Evolutionary conservation across 2,888 invertebrate genomes (phyloP).

Genomic region (Cotesia congregata): DNA sequence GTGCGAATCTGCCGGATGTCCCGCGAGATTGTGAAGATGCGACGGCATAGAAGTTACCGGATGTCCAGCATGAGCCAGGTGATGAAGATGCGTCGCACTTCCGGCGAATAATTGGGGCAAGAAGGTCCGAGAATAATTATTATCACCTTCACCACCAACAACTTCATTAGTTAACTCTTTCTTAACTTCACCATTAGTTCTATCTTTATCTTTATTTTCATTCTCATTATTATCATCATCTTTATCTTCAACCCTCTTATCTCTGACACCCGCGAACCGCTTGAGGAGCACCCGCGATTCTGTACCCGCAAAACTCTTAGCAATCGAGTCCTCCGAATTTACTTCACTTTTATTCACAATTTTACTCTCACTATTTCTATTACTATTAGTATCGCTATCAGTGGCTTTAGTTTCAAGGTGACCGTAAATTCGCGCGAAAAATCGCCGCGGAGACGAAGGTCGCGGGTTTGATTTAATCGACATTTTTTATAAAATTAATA

Average conservation of each 20-base stretch:
- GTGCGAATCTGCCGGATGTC: constrained; percentile 63
- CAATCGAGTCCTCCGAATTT: constrained; percentile 39
- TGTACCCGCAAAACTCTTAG: too few relatives aligned
- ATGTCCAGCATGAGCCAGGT: constrained; percentile 69
- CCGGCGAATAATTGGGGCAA: constrained; percentile 53
- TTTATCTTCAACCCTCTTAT: background rate
- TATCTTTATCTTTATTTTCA: background rate
- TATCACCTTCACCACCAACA: background rate
- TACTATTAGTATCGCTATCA: too few relatives aligned
- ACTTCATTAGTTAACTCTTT: background rate
- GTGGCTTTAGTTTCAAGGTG: constrained; percentile 74
- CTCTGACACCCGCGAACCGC: background rate
- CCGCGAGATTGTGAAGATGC: constrained; percentile 55
- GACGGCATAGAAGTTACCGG: constrained; percentile 62
- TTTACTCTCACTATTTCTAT: constrained; percentile 3
- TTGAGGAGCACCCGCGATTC: constrained; percentile 11
- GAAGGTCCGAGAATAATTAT: constrained; percentile 53
- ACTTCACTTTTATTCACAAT: constrained; percentile 49
- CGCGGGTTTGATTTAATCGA: constrained; percentile 58
- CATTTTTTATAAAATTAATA: constrained; percentile 48
- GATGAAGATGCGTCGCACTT: constrained; percentile 65
- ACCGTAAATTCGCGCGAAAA: constrained; percentile 85
- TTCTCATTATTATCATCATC: background rate
- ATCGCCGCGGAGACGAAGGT: constrained; percentile 85
- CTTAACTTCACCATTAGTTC: background rate